phyloP scores from a whole-genome alignment of 2,797 vertebrate species.

The Euthynnus affinis region DNA sequence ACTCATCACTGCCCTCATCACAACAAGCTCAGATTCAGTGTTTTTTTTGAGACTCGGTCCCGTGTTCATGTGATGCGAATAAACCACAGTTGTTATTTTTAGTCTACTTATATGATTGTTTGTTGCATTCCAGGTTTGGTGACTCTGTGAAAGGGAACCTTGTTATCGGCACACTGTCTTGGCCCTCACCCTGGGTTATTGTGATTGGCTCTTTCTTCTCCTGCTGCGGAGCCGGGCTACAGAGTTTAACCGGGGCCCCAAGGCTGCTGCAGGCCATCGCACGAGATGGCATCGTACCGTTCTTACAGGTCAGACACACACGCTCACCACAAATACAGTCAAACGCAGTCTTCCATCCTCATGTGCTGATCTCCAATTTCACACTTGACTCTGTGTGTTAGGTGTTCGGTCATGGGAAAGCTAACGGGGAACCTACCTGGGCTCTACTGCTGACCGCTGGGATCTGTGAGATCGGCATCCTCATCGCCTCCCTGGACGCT shows the following conservation, averaged over 20 bases:
- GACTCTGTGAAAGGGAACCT: slow-evolving; percentile 95
- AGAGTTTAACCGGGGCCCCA: slow-evolving; percentile 95
- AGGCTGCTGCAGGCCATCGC: slow-evolving; percentile 96
- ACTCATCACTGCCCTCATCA: neutral
- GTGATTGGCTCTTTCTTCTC: slow-evolving; percentile 98
- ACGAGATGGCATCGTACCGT: slow-evolving; percentile 94
- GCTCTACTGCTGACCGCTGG: slow-evolving; percentile 92
- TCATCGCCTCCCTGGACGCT: slow-evolving; percentile 95
- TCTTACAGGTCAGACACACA: slow-evolving; percentile 89
- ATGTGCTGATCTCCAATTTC: neutral
- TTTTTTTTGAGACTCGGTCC: neutral
- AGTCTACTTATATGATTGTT: neutral
- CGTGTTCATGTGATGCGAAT: neutral
- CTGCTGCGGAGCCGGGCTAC: slow-evolving; percentile 95
- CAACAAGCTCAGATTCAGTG: neutral
- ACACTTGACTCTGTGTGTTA: slow-evolving; percentile 55
- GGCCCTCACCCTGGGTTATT: slow-evolving; percentile 98
- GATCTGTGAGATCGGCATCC: slow-evolving; percentile 96
- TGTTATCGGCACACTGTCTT: slow-evolving; percentile 94
- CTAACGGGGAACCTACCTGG: slow-evolving; percentile 97
- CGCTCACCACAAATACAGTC: neutral
- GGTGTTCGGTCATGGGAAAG: slow-evolving; percentile 97
- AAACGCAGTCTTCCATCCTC: neutral
- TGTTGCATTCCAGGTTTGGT: slow-evolving; percentile 86
- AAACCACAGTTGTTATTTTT: neutral